Evolutionary conservation across 1,140 invertebrate genomes (phyloP).

Genomic region (Pseudomyrmex pallidus): DNA sequence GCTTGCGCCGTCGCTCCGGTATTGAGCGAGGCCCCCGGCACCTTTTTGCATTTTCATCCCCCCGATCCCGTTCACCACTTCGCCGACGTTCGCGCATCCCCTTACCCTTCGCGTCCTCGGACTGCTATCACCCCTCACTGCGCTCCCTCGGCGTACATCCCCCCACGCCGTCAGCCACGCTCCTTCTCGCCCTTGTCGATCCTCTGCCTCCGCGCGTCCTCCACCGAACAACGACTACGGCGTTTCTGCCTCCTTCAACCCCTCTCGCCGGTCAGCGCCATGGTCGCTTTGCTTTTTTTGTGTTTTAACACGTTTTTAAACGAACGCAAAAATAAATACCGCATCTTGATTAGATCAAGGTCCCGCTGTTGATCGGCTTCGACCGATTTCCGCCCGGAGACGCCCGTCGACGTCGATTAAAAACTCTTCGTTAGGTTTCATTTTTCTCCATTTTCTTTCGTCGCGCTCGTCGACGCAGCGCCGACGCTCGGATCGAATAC

Average conservation of each 20-base stretch:
- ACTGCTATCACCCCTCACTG: slow-evolving; percentile 44
- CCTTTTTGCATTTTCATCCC: slow-evolving; percentile 80
- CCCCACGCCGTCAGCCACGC: slow-evolving; percentile 62
- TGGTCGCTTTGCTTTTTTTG: slow-evolving; percentile 66
- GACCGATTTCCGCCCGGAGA: slow-evolving; percentile 48
- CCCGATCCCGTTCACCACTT: slow-evolving; percentile 61
- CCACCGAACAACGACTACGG: slow-evolving; percentile 59
- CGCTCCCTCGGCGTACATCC: slow-evolving; percentile 51
- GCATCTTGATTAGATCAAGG: slow-evolving; percentile 68
- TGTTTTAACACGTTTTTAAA: slow-evolving; percentile 77
- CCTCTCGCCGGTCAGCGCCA: slow-evolving; percentile 17
- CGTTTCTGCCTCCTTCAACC: slow-evolving; percentile 52
- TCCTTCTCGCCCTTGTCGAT: slow-evolving; percentile 62
- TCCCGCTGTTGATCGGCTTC: slow-evolving; percentile 59
- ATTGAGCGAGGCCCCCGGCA: slow-evolving; percentile 81
- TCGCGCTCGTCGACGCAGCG: background rate
- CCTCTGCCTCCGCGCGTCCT: slow-evolving; percentile 54
- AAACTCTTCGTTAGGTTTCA: background rate
- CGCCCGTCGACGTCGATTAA: slow-evolving; percentile 54
- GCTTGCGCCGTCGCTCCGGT: slow-evolving; percentile 81
- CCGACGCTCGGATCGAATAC: slow-evolving; percentile 22
- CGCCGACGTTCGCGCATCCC: slow-evolving; percentile 57
- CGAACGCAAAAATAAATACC: slow-evolving; percentile 73
- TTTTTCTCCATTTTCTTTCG: slow-evolving; percentile 5
- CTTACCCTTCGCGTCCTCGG: slow-evolving; percentile 47